Evolutionary conservation across 2,888 invertebrate genomes (phyloP).

Genomic region (Eupeodes luniger): DNA sequence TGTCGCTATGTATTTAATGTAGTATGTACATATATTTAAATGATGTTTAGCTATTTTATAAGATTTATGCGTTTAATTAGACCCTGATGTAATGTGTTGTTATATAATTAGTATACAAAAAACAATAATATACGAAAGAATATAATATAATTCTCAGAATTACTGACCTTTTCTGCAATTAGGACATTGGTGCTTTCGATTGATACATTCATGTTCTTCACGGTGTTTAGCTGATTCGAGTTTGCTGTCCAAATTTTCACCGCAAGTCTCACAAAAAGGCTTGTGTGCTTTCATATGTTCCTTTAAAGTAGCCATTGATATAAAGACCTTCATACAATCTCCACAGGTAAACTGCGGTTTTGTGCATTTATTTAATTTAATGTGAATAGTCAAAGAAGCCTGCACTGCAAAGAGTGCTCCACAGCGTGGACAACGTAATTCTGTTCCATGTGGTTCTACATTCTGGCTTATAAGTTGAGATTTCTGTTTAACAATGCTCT

Average conservation of each 20-base stretch:
- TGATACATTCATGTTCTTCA: constrained; percentile 83
- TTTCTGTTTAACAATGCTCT: neutral
- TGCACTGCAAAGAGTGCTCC: constrained; percentile 82
- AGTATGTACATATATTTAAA: too few relatives aligned
- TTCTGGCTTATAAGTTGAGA: neutral
- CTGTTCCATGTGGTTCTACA: constrained; percentile 6
- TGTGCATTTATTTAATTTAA: constrained; percentile 84
- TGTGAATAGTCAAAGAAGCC: constrained; percentile 81
- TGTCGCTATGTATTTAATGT: too few relatives aligned
- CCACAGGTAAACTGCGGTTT: constrained; percentile 84
- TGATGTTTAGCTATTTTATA: too few relatives aligned
- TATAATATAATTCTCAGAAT: neutral
- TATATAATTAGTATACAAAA: neutral
- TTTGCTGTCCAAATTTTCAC: constrained; percentile 83
- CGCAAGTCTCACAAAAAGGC: constrained; percentile 82
- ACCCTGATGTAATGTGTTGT: too few relatives aligned
- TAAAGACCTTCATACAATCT: constrained; percentile 85
- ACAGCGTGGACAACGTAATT: constrained; percentile 81
- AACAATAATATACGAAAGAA: neutral
- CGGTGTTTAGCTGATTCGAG: constrained; percentile 84
- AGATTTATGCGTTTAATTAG: too few relatives aligned
- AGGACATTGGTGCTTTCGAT: constrained; percentile 85
- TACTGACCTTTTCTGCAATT: constrained; percentile 81
- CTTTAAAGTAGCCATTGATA: constrained; percentile 85
- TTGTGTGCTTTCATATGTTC: constrained; percentile 84